Conservation (phyloP, 2,888 invertebrate genomes). For the Neria commutata region DNA sequence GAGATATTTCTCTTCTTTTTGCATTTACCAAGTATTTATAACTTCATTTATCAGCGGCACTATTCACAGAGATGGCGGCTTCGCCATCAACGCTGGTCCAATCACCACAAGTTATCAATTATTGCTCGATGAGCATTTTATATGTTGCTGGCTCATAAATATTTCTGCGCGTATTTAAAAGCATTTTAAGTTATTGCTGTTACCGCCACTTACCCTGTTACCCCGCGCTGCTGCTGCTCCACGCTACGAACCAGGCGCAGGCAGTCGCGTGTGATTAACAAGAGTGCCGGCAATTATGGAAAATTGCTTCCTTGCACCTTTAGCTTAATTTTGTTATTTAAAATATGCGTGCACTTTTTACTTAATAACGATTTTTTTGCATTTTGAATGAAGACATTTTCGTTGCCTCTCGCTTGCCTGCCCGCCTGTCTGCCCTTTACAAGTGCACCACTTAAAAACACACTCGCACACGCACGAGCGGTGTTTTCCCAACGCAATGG, state of each 20-base stretch:
- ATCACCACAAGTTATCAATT: conserved; percentile 11
- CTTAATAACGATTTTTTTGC: conserved; percentile 48
- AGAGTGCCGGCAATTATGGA: conserved; percentile 56
- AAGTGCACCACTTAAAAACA: conserved; percentile 16
- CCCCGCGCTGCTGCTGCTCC: conserved; percentile 14
- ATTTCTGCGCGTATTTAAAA: conserved; percentile 46
- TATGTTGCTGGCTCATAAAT: conserved; percentile 47
- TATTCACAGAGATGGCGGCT: no score
- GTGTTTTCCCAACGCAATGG: no score
- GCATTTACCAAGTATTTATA: no score
- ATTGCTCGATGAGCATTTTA: conserved; percentile 6
- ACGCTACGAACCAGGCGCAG: conserved; percentile 9
- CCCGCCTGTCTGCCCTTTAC: background rate
- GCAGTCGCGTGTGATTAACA: conserved; percentile 45
- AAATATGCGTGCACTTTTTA: conserved; percentile 47
- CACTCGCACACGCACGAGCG: no score
- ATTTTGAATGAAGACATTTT: conserved; percentile 53
- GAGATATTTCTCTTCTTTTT: no score
- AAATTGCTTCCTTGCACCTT: conserved; percentile 60
- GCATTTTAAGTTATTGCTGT: conserved; percentile 27
- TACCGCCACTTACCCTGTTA: conserved; percentile 22
- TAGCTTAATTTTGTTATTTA: conserved; percentile 42
- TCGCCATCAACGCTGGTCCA: background rate
- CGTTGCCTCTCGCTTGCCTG: background rate
- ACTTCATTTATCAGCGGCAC: no score